These are phyloP conservation scores for Oplegnathus fasciatus DNA, from an alignment of 2,113 vertebrate species.

Conservation along the genomic window DNA sequence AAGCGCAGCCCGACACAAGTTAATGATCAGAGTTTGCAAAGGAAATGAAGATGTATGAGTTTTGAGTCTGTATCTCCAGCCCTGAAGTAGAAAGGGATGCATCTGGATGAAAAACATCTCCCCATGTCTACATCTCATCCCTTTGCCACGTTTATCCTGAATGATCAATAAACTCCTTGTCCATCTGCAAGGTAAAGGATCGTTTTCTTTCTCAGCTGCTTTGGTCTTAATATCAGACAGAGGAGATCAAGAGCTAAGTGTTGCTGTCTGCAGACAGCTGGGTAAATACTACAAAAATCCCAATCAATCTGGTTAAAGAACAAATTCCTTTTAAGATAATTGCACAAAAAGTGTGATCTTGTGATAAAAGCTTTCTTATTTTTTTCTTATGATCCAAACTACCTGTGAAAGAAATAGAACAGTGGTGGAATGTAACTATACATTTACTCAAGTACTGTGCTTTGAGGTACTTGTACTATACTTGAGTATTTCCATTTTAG, in stretches of 20 bases:
- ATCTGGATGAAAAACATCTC: constrained; percentile 54
- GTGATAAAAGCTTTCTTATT: background rate
- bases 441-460: no score
- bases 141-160: constrained; percentile 36
- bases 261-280: background rate
- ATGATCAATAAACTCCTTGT: constrained; percentile 44
- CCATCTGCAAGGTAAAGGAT: constrained; percentile 16
- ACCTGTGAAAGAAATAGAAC: background rate
- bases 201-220: background rate
- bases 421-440: no score
- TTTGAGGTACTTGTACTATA: no score
- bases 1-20: constrained; percentile 55
- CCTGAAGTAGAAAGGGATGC: constrained; percentile 45
- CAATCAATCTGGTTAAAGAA: constrained; percentile 4
- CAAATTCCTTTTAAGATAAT: background rate
- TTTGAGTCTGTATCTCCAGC: constrained; percentile 29
- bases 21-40: constrained; percentile 79
- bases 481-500: no score
- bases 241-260: background rate
- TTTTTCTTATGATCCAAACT: background rate
- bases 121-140: constrained; percentile 22
- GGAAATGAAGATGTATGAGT: constrained; percentile 79
- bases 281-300: background rate
- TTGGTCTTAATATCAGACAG: constrained; percentile 1
- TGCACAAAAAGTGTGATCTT: background rate